Evolutionary conservation across 2,113 vertebrate species (phyloP), one percentile per base, ranked within the genome.

Genomic region (Cyphomyrus discorhynchus): DNA sequence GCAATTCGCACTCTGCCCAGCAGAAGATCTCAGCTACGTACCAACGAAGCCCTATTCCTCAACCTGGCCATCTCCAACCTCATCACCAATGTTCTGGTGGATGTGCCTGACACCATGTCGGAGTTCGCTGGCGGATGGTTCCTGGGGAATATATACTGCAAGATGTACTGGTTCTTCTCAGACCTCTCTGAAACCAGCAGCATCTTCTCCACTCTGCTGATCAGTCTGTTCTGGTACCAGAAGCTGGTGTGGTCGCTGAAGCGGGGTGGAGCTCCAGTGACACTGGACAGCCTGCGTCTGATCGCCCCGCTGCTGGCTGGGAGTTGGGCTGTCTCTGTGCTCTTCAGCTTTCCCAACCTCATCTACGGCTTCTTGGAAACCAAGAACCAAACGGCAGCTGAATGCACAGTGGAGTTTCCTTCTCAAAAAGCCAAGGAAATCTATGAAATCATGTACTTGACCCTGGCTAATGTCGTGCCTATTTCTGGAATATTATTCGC

Each of bases 51-150:
- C 3, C 94, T 97, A 3, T 94, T 96, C 90, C 62, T 96, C 87
- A 97, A 96, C 91, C 90, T 97, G 91, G 96, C 95, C 0, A 5
- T 94, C 0, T 96, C 96, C 88, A 96, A 96, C 92, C 95, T 97
- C 87, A 95, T 97, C 90, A 96, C 95, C n/a, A 96, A 95, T 92
- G 95, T 89, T 89, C 80, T 96, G 92, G 96, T 96, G 92, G 95
- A 96, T 90, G 89, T 96, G 2, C 95, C 95, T 0, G 95, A 95
- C 90, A 94, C 93, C 47, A 46, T 96, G 1, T 93, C 93, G 0
- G 92, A 96, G 6, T 94, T 96, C 2, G 89, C 86, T 1, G 93
- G 91, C 0, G 53, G 21, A 0, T 97, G 95, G 95, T 94, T 95
- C 89, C 52, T 95, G 42, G 94, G 94, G 0, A 89, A 92, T 52